A percentile compares a stretch with the other conserved stretches of the same genome.
phyloP scores from a whole-genome alignment of 2,113 vertebrate genomes.

The Microcebus jonahi region DNA sequence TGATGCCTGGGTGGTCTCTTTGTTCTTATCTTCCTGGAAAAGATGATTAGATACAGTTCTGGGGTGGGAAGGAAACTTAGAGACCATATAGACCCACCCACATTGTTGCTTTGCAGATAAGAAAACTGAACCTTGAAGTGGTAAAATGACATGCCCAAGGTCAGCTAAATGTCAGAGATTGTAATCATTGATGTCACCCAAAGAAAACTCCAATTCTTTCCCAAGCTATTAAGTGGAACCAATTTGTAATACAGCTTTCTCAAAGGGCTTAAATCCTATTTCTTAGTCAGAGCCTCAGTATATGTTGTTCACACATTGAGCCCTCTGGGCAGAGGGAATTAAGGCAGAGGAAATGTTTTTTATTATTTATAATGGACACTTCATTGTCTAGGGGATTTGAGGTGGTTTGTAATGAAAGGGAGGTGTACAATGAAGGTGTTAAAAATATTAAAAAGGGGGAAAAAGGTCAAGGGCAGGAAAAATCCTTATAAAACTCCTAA shows the following conservation, averaged over 20 bases:
- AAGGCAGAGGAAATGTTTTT: background rate
- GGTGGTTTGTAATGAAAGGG: background rate
- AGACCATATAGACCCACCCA: background rate
- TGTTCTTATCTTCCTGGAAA: constrained; percentile 8
- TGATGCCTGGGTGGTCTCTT: constrained; percentile 74
- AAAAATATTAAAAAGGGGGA: background rate
- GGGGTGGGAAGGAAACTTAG: background rate
- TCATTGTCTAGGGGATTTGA: background rate
- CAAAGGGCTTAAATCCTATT: background rate
- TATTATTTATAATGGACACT: background rate
- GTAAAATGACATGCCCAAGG: constrained; percentile 4
- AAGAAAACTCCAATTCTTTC: constrained; percentile 25
- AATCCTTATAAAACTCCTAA: background rate
- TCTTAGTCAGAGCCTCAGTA: background rate
- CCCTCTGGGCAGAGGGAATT: background rate
- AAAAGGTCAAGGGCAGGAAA: background rate
- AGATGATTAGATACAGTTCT: constrained; percentile 46
- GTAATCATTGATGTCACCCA: background rate
- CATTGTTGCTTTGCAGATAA: constrained; percentile 29
- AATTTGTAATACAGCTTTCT: background rate
- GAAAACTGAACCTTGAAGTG: background rate
- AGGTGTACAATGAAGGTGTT: background rate
- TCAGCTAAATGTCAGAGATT: constrained; percentile 50
- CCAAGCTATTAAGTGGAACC: background rate
- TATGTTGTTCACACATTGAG: background rate